Percentiles rank a stretch among this genome's conserved stretches.
These are phyloP conservation scores for Hypsibius dujardini DNA, from an alignment of 1,140 invertebrate genomes.

Conservation along the genomic window DNA sequence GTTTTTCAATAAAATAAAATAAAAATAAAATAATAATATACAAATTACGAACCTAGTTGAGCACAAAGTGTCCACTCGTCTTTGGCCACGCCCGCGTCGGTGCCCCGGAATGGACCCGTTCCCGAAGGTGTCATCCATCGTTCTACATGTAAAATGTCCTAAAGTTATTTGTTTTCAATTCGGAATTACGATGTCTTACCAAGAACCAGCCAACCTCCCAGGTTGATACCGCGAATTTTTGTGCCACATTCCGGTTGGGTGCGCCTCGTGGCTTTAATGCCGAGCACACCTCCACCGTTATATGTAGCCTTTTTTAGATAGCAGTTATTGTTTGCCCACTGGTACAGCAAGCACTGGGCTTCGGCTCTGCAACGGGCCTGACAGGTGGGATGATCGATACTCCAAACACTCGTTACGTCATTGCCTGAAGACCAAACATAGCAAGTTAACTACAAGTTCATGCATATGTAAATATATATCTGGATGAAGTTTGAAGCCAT, in stretches of 20 bases:
- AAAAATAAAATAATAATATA: too few species aligned
- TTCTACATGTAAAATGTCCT: not conserved
- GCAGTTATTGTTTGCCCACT: not conserved
- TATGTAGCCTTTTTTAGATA: not conserved
- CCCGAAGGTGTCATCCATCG: too few species aligned
- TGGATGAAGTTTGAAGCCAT: not conserved
- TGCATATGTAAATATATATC: not conserved
- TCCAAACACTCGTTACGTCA: too few species aligned
- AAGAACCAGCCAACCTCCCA: not conserved
- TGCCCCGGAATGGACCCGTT: not conserved
- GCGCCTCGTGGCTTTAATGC: not conserved
- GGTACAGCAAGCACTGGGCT: not conserved
- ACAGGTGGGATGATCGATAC: too few species aligned
- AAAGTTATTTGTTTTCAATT: too few species aligned
- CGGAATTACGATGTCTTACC: not conserved
- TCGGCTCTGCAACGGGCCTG: not conserved
- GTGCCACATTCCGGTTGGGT: not conserved
- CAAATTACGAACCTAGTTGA: too few species aligned
- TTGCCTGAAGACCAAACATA: not conserved
- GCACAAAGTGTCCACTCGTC: conserved; percentile 4
- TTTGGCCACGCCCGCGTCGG: not conserved
- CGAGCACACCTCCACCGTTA: not conserved
- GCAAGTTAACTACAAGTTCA: too few species aligned
- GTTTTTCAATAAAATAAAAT: too few species aligned
- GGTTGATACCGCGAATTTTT: conserved; percentile 1